phyloP scores from a whole-genome alignment of 2,888 invertebrate species.

The Alsophila aescularia region DNA sequence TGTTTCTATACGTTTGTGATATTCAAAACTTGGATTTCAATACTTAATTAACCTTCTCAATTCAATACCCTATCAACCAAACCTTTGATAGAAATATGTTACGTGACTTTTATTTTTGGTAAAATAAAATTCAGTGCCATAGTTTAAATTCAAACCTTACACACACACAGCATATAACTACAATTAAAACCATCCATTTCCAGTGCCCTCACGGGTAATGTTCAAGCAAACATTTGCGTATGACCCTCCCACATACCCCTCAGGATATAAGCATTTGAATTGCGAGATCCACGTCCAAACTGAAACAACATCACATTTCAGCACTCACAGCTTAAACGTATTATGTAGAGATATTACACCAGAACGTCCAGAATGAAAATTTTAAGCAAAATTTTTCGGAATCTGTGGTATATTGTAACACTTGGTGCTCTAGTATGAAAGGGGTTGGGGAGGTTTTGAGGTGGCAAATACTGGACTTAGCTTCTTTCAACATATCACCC shows the following conservation, averaged over 20 bases:
- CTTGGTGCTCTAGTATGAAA: background rate
- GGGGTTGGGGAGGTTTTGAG: slow-evolving; percentile 28
- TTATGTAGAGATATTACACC: background rate
- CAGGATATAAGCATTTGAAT: slow-evolving; percentile 18
- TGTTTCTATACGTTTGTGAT: no score
- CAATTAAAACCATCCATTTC: slow-evolving; percentile 26
- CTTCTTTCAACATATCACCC: slow-evolving; percentile 50
- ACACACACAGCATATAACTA: slow-evolving; percentile 1
- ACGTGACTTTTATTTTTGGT: background rate
- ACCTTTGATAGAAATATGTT: no score
- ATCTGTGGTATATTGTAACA: background rate
- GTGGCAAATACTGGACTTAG: slow-evolving; percentile 44
- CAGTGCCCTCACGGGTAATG: slow-evolving; percentile 47
- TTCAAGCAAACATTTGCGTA: slow-evolving; percentile 64
- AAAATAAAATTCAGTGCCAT: background rate
- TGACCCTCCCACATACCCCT: slow-evolving; percentile 40
- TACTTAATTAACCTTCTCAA: no score
- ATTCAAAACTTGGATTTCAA: no score
- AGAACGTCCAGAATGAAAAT: background rate
- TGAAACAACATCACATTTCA: background rate
- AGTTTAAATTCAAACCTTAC: background rate
- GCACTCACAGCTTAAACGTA: background rate
- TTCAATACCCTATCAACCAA: no score
- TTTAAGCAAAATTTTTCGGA: background rate
- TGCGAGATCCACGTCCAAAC: slow-evolving; percentile 11